These are phyloP conservation scores for Tangara arthus DNA, from an alignment of 2,797 vertebrate genomes.

Conservation along the genomic window DNA sequence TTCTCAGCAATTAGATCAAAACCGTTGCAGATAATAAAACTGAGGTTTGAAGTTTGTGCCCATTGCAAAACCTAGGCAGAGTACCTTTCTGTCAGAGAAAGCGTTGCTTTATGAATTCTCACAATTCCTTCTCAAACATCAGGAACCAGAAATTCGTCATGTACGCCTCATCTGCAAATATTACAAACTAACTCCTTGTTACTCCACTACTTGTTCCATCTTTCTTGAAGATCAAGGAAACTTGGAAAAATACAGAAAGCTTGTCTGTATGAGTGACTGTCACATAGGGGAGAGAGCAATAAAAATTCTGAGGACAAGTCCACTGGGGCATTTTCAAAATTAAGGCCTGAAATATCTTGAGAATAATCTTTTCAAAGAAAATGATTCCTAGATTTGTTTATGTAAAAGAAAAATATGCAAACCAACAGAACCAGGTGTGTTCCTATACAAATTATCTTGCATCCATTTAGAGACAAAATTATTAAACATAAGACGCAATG, in stretches of 20 bases:
- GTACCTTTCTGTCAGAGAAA: neutral
- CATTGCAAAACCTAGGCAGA: neutral
- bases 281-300: neutral
- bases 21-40: neutral
- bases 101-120: neutral
- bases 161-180: neutral
- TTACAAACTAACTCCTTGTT: neutral
- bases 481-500: neutral
- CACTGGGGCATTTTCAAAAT: neutral
- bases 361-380: neutral
- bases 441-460: neutral
- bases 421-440: neutral
- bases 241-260: neutral
- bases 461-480: neutral
- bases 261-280: neutral
- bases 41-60: neutral
- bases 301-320: neutral
- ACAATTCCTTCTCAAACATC: neutral
- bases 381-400: neutral
- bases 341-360: neutral
- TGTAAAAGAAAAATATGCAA: neutral
- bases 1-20: neutral
- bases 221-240: neutral
- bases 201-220: neutral
- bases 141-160: neutral